Base-by-base conservation (phyloP, 1,140 invertebrate genomes). In the Plutomurus gul region DNA sequence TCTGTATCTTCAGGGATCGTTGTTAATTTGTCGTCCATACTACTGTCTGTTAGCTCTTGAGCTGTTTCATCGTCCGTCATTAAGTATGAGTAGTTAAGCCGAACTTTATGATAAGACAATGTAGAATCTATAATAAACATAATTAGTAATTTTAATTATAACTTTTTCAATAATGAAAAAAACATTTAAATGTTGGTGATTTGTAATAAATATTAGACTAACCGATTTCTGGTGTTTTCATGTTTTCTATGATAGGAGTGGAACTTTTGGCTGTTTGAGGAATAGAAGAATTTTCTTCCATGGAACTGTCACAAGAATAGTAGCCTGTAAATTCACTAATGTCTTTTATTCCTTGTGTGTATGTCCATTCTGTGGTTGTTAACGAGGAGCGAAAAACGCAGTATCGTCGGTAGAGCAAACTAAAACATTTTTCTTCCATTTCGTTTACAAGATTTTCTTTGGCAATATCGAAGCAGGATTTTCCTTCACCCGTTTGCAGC, bases 401-500 rank as follows among this genome's bases (percentile, higher is more conserved):
- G 27, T 36, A 65, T 18, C 16, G 16, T 65, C 13, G 30, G 13
- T 16, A 36, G 7, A 65, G 13, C 0, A 65, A 37, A 1, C 11
- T 36, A 49, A 79, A 79, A 43, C 78, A 79, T 40, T 71, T 75
- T 13, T 79, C 78, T 7, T 43, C 33, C 51, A 79, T 8, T 30
- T 60, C 27, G 4, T 10, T 40, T 3, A 16, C 18, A n/a, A 20
- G 4, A 39, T 40, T 72, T 11, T 72, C 70, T 43, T 25, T 5
- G 6, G 65, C 77, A 0, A 81, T 30, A 30, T 81, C 46, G 30
- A 56, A 82, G 33, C 80, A 83, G 2, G 39, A 40, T 37, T 82
- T 74, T 16, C 79, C 75, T 22, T 82, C 83, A 6, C 73, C 74
- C 40, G 78, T 65, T 11, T 3, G 11, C 4, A 82, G 0, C 2